phyloP scores from a whole-genome alignment of 2,797 vertebrate species.

The Ibycter americanus region DNA sequence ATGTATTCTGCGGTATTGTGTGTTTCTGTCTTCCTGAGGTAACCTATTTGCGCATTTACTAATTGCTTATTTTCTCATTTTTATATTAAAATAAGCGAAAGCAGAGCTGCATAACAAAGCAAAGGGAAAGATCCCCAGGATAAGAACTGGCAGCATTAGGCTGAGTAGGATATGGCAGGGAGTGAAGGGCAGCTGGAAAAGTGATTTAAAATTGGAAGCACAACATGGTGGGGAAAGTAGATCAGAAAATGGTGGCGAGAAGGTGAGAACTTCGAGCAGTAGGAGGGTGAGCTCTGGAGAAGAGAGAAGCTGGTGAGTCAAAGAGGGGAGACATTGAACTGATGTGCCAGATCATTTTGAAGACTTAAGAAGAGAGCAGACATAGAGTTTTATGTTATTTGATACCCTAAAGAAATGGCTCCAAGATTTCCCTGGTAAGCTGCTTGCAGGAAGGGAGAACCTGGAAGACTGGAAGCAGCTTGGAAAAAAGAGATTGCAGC shows the following conservation, averaged over 20 bases:
- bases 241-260: neutral
- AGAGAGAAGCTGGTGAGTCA: neutral
- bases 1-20: rapidly evolving
- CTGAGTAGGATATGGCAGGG: neutral
- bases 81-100: neutral
- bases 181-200: neutral
- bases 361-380: neutral
- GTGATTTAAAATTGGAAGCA: neutral
- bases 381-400: neutral
- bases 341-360: neutral
- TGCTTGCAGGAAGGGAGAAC: neutral
- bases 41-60: neutral
- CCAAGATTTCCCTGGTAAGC: neutral
- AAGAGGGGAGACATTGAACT: neutral
- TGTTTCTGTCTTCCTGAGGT: neutral
- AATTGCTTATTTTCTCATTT: neutral
- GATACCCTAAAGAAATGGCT: neutral
- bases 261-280: neutral
- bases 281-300: neutral
- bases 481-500: neutral
- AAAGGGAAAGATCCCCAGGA: neutral
- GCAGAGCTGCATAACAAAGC: neutral
- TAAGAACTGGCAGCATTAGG: neutral
- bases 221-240: neutral
- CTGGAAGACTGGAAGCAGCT: neutral